Evolutionary conservation across 2,113 vertebrate species (phyloP), one percentile per base, ranked within the genome.

Genomic region (Solenodon paradoxus): DNA sequence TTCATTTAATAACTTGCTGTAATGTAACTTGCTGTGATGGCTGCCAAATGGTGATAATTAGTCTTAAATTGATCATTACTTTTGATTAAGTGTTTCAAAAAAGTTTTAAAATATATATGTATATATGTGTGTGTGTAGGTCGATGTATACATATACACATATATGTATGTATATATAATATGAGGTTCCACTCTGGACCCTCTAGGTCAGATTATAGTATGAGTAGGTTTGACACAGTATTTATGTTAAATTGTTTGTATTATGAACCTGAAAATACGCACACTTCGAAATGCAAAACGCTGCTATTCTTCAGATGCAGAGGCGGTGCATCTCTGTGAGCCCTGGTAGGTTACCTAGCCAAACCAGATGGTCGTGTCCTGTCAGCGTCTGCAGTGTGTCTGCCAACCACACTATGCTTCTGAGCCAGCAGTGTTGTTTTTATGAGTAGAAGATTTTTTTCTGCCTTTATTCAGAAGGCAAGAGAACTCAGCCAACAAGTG

Each of bases 381-480:
- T 93, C 72, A 59, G 80, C 55, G 47, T 84, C 84, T 32, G 3
- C 64, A 49, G 26, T 32, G 47, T 38, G 9, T 66, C 55, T 92
- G 89, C 97, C 94, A 96, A 79, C 9, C 45, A 66, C 87, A 97
- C 87, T 64, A 93, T 12, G 38, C 7, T 81, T 89, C 53, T 87
- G 95, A 93, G 83, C 91, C 87, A 93, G 47, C 63, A 72, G 24
- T 84, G 64, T 71, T 88, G 64, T 71, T 87, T n/a, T 80, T 64
- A 47, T 30, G 64, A 79, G 75, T 66, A 84, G 84, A 59, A 53
- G 1, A n/a, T 83, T 53, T 82, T 83, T 51, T 61, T 53, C 26
- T 87, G 20, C 20, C 53, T 90, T 87, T 81, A 32, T 82, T 90
- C 17, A 16, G 12, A 89, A 92, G 45, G 35, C 94, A 72, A 53